These are phyloP conservation scores for Naja naja DNA, from an alignment of 2,113 vertebrate genomes.

Conservation along the genomic window DNA sequence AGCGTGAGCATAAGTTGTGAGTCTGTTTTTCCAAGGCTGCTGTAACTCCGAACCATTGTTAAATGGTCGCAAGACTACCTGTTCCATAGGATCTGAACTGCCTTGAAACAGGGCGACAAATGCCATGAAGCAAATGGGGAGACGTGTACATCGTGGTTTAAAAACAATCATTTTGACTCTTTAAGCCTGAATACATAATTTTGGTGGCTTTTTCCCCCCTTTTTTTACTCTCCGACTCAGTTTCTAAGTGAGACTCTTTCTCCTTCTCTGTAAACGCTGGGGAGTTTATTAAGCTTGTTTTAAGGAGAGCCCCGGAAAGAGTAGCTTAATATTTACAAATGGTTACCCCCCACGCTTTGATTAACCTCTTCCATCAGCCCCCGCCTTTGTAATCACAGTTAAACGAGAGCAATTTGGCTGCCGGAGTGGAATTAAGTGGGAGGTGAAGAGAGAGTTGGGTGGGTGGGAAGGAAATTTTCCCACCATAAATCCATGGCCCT, in stretches of 20 bases:
- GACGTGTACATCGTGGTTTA: rapidly evolving
- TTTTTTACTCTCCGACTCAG: too few relatives aligned
- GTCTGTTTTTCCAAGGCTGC: too few relatives aligned
- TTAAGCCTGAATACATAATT: not conserved
- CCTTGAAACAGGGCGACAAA: not conserved
- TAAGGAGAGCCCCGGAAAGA: not conserved
- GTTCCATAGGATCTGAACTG: not conserved
- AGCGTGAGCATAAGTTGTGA: too few relatives aligned
- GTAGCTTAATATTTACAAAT: constrained; percentile 26
- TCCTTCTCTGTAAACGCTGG: too few relatives aligned
- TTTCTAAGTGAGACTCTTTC: not conserved
- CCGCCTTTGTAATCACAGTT: constrained; percentile 51
- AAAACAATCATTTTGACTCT: not conserved
- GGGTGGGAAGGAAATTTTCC: constrained; percentile 28
- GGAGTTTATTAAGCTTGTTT: not conserved
- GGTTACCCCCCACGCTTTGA: constrained; percentile 23
- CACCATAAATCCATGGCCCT: constrained; percentile 57
- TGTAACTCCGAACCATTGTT: too few relatives aligned
- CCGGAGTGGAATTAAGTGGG: constrained; percentile 42
- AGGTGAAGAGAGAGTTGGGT: constrained; percentile 3
- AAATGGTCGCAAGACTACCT: not conserved
- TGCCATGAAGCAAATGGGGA: not conserved
- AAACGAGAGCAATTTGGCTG: constrained; percentile 58
- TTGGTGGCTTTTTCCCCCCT: not conserved
- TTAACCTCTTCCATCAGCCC: not conserved